These are phyloP conservation scores for Lucilia sericata DNA, from an alignment of 1,140 invertebrate species.

Conservation along the genomic window DNA sequence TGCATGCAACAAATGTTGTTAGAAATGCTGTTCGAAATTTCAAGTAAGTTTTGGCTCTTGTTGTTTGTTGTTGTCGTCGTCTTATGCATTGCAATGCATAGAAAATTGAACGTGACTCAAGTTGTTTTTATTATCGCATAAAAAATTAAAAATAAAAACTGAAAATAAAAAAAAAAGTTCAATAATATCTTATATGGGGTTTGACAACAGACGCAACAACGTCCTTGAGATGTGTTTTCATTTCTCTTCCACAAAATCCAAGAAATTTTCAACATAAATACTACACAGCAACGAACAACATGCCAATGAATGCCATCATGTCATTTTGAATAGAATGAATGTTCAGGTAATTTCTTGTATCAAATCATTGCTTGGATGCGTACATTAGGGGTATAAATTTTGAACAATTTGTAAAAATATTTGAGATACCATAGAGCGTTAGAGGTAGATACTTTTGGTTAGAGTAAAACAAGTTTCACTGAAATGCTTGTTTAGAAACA, in stretches of 20 bases:
- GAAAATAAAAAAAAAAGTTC: conserved; percentile 14
- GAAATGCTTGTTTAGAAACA: too few species aligned
- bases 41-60: conserved; percentile 10
- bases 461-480: too few species aligned
- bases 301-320: conserved; percentile 24
- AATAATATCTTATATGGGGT: conserved; percentile 37
- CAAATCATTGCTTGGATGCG: neutral
- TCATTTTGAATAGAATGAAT: neutral
- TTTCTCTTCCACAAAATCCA: conserved; percentile 25
- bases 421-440: too few species aligned
- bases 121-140: conserved; percentile 41
- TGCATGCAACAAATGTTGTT: conserved; percentile 39
- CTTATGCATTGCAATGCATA: conserved; percentile 20
- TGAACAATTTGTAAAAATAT: too few species aligned
- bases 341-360: neutral
- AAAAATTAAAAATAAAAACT: conserved; percentile 30
- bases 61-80: neutral
- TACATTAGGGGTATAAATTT: too few species aligned
- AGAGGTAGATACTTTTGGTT: too few species aligned
- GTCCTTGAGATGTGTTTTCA: conserved; percentile 40
- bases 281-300: too few species aligned
- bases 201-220: conserved; percentile 40
- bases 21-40: conserved; percentile 41
- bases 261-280: neutral
- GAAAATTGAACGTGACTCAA: conserved; percentile 42